phyloP scores from a whole-genome alignment of 2,797 vertebrate genomes.

The Mormyrops attenuatus region DNA sequence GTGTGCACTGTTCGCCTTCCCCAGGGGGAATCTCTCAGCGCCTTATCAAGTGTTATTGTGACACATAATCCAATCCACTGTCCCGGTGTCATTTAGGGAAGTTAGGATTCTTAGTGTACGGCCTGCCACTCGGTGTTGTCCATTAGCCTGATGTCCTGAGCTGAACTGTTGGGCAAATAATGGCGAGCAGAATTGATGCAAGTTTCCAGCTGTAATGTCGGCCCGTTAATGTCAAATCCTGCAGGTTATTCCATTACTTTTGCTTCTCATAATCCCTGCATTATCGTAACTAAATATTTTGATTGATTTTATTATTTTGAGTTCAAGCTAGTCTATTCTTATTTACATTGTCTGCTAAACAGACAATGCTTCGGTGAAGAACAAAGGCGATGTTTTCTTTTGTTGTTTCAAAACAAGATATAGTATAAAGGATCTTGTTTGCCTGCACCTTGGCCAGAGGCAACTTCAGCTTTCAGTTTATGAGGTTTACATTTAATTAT shows the following conservation, averaged over 20 bases:
- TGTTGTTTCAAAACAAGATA: neutral
- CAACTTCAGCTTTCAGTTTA: neutral
- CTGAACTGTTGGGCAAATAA: neutral
- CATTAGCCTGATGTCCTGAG: neutral
- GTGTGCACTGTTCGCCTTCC: neutral
- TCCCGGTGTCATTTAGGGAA: neutral
- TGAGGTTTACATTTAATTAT: neutral
- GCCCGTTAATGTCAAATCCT: neutral
- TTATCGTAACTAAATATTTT: neutral
- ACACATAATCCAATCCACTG: neutral
- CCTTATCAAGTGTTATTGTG: neutral
- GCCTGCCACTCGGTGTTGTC: neutral
- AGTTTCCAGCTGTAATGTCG: neutral
- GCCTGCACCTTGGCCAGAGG: neutral
- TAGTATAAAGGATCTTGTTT: neutral
- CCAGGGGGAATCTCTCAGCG: neutral
- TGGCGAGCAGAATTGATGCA: neutral
- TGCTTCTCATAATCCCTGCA: neutral
- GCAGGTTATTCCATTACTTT: neutral
- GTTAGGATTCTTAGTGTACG: neutral
- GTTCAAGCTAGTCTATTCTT: neutral
- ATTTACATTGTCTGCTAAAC: neutral
- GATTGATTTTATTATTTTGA: neutral
- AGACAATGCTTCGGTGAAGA: neutral
- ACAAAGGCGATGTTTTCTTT: neutral